phyloP scores from a whole-genome alignment of 2,797 vertebrate species.

The Typhlichthys eigenmanni region DNA sequence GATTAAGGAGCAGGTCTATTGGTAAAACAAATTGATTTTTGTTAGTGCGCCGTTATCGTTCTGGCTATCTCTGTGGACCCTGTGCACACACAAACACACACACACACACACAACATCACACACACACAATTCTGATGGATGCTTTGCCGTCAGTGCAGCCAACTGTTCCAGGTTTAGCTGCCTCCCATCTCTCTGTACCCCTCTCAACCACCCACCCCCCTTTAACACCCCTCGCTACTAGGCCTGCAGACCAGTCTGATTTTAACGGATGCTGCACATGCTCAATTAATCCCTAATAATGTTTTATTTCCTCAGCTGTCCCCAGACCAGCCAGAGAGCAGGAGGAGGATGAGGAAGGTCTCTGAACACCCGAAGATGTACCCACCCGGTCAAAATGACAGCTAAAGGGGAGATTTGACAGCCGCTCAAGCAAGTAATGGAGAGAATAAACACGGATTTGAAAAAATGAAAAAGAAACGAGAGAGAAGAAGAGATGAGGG shows the following conservation, averaged over 20 bases:
- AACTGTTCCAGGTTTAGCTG: too few species aligned
- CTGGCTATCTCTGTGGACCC: too few species aligned
- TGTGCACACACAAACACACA: too few species aligned
- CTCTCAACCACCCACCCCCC: background rate
- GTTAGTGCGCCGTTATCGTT: too few species aligned
- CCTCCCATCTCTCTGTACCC: slow-evolving; percentile 2
- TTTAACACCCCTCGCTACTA: slow-evolving; percentile 22
- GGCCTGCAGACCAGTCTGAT: slow-evolving; percentile 29
- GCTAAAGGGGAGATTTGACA: background rate
- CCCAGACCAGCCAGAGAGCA: background rate
- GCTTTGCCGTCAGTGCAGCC: too few species aligned
- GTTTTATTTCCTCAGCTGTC: slow-evolving; percentile 16
- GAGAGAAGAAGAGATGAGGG: slow-evolving; percentile 1
- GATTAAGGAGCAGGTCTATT: too few species aligned
- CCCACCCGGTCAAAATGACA: background rate
- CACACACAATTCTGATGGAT: too few species aligned
- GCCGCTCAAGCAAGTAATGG: too few species aligned
- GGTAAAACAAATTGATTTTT: too few species aligned
- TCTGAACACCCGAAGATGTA: background rate
- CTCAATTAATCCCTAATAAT: slow-evolving; percentile 48
- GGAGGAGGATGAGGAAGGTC: background rate
- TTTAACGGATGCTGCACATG: slow-evolving; percentile 58
- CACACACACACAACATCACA: too few species aligned
- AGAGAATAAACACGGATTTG: background rate
- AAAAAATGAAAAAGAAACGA: background rate